These are phyloP conservation scores for Cyclopterus lumpus DNA, from an alignment of 2,797 vertebrate genomes.

Conservation along the genomic window DNA sequence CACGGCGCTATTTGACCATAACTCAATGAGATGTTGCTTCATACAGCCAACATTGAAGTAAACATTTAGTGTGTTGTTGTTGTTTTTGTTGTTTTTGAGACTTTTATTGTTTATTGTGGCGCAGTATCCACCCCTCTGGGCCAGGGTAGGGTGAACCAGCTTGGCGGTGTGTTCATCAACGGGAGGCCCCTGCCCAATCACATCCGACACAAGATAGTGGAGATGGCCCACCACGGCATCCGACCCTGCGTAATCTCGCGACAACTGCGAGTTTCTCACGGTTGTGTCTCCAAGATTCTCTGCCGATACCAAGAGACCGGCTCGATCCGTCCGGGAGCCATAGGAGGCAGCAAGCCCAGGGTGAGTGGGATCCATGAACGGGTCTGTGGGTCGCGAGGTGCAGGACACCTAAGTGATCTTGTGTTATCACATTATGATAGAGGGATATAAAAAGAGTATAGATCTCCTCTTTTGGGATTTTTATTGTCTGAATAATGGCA, in stretches of 20 bases:
- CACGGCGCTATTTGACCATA: neutral
- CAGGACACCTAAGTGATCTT: constrained; percentile 35
- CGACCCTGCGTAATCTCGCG: constrained; percentile 97
- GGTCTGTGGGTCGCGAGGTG: constrained; percentile 22
- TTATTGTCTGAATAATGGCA: neutral
- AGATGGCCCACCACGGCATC: constrained; percentile 99
- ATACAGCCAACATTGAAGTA: neutral
- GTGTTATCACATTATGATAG: neutral
- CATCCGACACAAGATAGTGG: constrained; percentile 98
- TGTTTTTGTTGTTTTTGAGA: constrained; percentile 40
- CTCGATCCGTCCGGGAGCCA: constrained; percentile 96
- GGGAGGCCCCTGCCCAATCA: constrained; percentile 97
- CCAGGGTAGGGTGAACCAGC: constrained; percentile 97
- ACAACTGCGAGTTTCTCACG: constrained; percentile 95
- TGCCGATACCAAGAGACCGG: constrained; percentile 98
- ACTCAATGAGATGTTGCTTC: neutral
- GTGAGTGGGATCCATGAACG: constrained; percentile 86
- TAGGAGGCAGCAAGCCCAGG: constrained; percentile 98
- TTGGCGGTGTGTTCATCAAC: constrained; percentile 98
- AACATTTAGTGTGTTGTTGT: constrained; percentile 7
- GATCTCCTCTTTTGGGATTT: neutral
- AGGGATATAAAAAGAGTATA: neutral
- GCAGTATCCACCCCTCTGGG: constrained; percentile 97
- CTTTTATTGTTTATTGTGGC: constrained; percentile 66
- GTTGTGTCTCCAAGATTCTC: constrained; percentile 99